Evolutionary conservation across 2,888 invertebrate species (phyloP), one percentile per base, ranked within the genome.

Genomic region (Amphipyra tragopoginis): DNA sequence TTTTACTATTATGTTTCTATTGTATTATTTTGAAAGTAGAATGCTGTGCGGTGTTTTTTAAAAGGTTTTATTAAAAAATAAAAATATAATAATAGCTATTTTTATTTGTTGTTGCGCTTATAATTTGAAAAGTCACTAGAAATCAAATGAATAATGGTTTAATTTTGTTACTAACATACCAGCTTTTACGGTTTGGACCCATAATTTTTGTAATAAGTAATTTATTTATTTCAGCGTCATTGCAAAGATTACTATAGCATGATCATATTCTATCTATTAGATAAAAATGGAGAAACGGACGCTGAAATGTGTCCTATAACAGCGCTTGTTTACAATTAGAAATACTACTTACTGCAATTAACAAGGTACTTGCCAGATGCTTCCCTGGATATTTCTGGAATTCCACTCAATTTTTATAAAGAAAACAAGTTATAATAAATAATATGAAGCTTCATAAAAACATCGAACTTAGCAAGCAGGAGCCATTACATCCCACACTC

Each of bases 1-100:
- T 75, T 75, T 72, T 65, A 48, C 59, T 61, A 63, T 77, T 73
- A 68, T 70, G 56, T 74, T 74, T 44, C 74, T 61, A 58, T 74
- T 73, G 69, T 69, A 34, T 26, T 53, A 33, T 55, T 49, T 68
- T 61, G 29, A 40, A 53, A 29, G 15, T 11, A 42, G 42, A 56
- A 42, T 55, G 29, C 29, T 21, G 29, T 47, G 43, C 11, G 38
- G 55, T 49, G 26, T 50, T 62, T 29, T 29, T 29, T 29, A 2
- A 29, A 29, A 36, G 42, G 14, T n/a, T 48, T 53, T 42, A 10
- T 15, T 43, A 10, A 50, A 0, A 33, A 0, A 7, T 2, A 14
- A 14, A 8, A 8, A 33, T n/a, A 29, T 45, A n/a, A 9, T 14
- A n/a, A n/a, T n/a, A n/a, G 33, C 10, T 45, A 10, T 14, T 45